Evolutionary conservation across 2,113 vertebrate species (phyloP).

Genomic region (Telmatochromis bifrenatus): DNA sequence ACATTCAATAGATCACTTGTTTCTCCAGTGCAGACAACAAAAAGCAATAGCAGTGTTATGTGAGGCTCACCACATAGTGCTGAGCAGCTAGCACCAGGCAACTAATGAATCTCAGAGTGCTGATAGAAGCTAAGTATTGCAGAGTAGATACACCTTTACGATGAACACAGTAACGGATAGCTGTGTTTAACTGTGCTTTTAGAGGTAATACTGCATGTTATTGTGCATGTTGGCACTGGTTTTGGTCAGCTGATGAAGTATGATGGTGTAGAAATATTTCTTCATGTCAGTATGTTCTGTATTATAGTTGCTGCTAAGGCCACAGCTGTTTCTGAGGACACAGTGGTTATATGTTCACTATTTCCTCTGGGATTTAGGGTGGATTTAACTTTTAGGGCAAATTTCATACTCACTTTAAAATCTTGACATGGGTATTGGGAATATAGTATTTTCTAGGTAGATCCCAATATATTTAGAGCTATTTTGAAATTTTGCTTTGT

Average conservation of each 20-base stretch:
- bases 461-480: neutral
- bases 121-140: constrained; percentile 13
- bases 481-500: neutral
- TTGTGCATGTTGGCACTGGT: constrained; percentile 2
- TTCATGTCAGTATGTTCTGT: neutral
- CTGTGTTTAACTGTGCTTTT: neutral
- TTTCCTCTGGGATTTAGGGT: neutral
- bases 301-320: neutral
- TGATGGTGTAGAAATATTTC: neutral
- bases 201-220: neutral
- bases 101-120: constrained; percentile 56
- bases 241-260: neutral
- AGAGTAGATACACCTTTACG: neutral
- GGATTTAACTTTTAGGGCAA: neutral
- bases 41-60: constrained; percentile 55
- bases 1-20: constrained; percentile 48
- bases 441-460: neutral
- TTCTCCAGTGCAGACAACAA: constrained; percentile 21
- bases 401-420: neutral
- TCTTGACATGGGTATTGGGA: neutral
- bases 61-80: constrained; percentile 25
- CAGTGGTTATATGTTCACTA: neutral
- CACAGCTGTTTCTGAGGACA: neutral
- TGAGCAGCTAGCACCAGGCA: constrained; percentile 33
- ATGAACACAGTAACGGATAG: neutral